phyloP scores from a whole-genome alignment of 2,888 invertebrate genomes.

The Autographa gamma region DNA sequence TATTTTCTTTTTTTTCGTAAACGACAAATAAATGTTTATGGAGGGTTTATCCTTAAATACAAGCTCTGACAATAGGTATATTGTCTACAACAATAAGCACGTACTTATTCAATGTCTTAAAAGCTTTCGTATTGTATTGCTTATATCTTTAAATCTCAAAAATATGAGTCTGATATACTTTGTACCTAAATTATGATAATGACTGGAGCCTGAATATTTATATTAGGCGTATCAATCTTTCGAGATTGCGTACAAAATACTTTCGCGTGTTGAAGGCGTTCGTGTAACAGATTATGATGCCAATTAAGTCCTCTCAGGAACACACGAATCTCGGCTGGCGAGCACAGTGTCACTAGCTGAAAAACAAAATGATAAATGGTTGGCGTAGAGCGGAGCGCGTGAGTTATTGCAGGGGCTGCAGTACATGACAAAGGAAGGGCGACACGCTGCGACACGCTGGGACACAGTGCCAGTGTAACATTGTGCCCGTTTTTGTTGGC shows the following conservation, averaged over 20 bases:
- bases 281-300: neutral
- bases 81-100: constrained; percentile 9
- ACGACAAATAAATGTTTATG: neutral
- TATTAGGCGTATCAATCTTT: constrained; percentile 11
- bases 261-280: neutral
- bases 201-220: constrained; percentile 22
- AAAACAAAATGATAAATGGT: constrained; percentile 50
- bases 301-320: constrained; percentile 3
- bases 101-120: neutral
- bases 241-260: constrained; percentile 26
- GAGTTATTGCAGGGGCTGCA: constrained; percentile 33
- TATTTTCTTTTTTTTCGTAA: neutral
- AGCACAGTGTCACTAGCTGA: constrained; percentile 34
- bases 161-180: constrained; percentile 12
- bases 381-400: constrained; percentile 30
- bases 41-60: neutral
- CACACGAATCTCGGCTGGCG: constrained; percentile 17
- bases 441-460: constrained; percentile 16
- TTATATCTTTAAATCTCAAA: constrained; percentile 5
- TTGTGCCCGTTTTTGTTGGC: constrained; percentile 30
- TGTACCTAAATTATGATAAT: constrained; percentile 19
- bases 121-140: constrained; percentile 5
- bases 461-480: constrained; percentile 24
- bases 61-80: constrained; percentile 3
- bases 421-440: constrained; percentile 25